Conservation (phyloP, 2,113 vertebrate genomes). For the Callipepla californica region DNA sequence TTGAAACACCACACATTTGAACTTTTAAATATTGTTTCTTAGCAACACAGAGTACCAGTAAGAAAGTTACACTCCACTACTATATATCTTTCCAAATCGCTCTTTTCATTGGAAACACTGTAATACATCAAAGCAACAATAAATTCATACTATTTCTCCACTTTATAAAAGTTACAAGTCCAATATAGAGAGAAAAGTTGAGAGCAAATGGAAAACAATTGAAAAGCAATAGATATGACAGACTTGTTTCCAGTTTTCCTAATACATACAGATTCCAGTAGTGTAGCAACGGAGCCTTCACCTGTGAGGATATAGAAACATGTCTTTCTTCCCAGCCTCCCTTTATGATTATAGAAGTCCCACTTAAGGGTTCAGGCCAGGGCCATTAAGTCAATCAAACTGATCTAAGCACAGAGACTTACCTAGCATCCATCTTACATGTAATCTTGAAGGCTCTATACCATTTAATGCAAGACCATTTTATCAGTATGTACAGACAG, state of each 20-base stretch:
- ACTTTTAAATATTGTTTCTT: neutral
- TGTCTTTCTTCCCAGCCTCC: neutral
- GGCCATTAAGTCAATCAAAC: neutral
- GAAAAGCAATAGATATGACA: neutral
- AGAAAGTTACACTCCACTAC: neutral
- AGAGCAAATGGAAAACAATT: neutral
- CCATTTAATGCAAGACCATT: neutral
- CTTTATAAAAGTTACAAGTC: neutral
- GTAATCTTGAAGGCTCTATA: neutral
- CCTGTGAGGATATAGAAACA: neutral
- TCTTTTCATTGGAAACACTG: neutral
- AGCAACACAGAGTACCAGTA: neutral
- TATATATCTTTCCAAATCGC: neutral
- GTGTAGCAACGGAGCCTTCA: neutral
- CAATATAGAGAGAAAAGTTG: neutral
- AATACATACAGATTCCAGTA: neutral
- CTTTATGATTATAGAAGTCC: neutral
- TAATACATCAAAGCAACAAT: neutral
- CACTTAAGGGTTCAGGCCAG: accelerated
- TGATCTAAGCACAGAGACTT: neutral
- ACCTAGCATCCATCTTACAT: neutral
- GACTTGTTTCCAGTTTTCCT: neutral
- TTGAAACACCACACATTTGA: neutral
- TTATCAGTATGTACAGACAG: neutral
- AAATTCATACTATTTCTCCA: neutral